Evolutionary conservation across 2,113 vertebrate genomes (phyloP), one percentile per base, ranked within the genome.

Genomic region (Eolophus roseicapilla): DNA sequence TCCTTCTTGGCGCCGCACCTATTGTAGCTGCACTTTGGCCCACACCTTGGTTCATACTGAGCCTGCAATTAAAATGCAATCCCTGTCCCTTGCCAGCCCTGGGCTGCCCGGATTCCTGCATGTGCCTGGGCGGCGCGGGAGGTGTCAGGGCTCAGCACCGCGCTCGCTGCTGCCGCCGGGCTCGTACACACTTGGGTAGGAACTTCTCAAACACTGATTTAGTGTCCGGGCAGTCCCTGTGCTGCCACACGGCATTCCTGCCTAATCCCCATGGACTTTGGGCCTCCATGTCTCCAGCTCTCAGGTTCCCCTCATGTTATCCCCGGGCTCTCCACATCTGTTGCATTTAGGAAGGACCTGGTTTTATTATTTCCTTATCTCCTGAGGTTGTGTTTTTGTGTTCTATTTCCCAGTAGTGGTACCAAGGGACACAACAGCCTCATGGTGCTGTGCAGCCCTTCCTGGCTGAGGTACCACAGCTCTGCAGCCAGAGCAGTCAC

Each of bases 71-170:
- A 93, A 93, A 96, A 68, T 60, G 28, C 77, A 63, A 95, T 95
- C 93, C 62, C 60, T 86, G 97, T 98, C 39, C 82, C 84, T 74
- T 95, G 98, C 98, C 98, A 98, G 97, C 96, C 92, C 96, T 95
- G 88, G 93, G 90, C 82, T 41, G 90, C 93, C 90, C 49, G 16
- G 92, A 84, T 74, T 73, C 71, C 78, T 57, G 9, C 25, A 35
- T 3, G 13, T 86, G 92, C 85, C 57, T 4, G 13, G 57, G 57
- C 13, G 21, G n/a, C 21, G 4, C n/a, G 21, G 57, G 57, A 24
- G 57, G 57, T 35, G 57, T 59, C 33, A 10, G 33, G 57, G 33
- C 57, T 59, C 57, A 59, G 57, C 57, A 35, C 57, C 2, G 21
- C 3, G 21, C 64, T 75, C 2, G 0, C 76, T 63, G 78, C 87